phyloP scores from a whole-genome alignment of 2,797 vertebrate species.

The Chelmon rostratus region DNA sequence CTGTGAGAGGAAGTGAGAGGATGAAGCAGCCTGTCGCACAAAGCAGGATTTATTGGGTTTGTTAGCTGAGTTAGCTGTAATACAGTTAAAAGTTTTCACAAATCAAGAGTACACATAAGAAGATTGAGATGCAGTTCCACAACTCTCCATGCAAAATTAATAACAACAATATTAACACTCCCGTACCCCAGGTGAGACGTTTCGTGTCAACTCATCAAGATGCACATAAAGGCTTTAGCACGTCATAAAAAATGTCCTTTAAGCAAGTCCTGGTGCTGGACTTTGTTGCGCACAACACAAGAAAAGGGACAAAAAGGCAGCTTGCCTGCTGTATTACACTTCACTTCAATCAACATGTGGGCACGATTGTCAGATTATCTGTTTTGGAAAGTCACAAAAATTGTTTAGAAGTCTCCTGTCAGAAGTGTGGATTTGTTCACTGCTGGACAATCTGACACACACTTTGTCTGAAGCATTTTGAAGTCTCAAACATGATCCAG shows the following conservation, averaged over 20 bases:
- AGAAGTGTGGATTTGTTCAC: not conserved
- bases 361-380: not conserved
- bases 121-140: not conserved
- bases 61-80: not conserved
- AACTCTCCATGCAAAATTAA: no score
- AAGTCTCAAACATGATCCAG: not conserved
- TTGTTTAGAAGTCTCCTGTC: not conserved
- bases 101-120: not conserved
- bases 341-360: not conserved
- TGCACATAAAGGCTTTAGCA: slow-evolving; percentile 1
- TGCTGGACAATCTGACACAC: not conserved
- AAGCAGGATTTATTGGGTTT: not conserved
- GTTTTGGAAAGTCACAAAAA: not conserved
- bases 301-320: not conserved
- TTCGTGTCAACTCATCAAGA: not conserved
- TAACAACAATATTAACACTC: no score
- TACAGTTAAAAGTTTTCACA: not conserved
- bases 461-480: not conserved
- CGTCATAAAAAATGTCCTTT: not conserved
- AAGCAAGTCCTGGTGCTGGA: not conserved
- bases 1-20: not conserved
- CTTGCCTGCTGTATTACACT: not conserved
- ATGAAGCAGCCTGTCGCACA: not conserved
- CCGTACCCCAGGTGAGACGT: not conserved
- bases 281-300: not conserved